phyloP scores from a whole-genome alignment of 2,113 vertebrate genomes.

The Promerops cafer region DNA sequence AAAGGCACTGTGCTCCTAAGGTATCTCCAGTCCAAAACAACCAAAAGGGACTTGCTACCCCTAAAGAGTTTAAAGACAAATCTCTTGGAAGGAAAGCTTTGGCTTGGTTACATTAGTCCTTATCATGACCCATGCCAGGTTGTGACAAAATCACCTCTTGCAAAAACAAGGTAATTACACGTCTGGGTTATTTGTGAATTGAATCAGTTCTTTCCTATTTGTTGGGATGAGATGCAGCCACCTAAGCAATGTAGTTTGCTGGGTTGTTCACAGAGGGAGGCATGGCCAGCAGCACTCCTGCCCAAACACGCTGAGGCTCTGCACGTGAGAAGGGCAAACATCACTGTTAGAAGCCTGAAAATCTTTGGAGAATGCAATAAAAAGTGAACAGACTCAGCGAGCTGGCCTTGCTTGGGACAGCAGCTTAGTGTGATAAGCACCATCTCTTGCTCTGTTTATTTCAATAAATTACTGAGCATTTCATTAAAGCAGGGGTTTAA shows the following conservation, averaged over 20 bases:
- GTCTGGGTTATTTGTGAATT: neutral
- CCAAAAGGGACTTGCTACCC: neutral
- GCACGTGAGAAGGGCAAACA: neutral
- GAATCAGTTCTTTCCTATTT: neutral
- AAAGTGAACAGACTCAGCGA: neutral
- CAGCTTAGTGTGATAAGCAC: rapidly evolving
- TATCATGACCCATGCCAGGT: rapidly evolving
- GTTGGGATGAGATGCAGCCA: neutral
- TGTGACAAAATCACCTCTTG: neutral
- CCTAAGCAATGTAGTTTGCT: neutral
- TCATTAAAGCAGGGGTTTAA: neutral
- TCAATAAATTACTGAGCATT: neutral
- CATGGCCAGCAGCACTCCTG: neutral
- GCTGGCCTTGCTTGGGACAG: neutral
- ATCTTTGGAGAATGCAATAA: neutral
- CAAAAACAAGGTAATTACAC: neutral
- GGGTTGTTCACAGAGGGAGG: neutral
- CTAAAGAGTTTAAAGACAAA: neutral
- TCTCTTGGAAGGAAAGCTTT: neutral
- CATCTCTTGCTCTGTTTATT: neutral
- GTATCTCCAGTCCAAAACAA: neutral
- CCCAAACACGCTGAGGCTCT: neutral
- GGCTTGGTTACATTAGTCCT: neutral
- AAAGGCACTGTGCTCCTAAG: neutral
- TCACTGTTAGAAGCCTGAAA: neutral